Evolutionary conservation across 1,140 invertebrate genomes (phyloP), one percentile per base, ranked within the genome.

Genomic region (Dreissena rostriformis): DNA sequence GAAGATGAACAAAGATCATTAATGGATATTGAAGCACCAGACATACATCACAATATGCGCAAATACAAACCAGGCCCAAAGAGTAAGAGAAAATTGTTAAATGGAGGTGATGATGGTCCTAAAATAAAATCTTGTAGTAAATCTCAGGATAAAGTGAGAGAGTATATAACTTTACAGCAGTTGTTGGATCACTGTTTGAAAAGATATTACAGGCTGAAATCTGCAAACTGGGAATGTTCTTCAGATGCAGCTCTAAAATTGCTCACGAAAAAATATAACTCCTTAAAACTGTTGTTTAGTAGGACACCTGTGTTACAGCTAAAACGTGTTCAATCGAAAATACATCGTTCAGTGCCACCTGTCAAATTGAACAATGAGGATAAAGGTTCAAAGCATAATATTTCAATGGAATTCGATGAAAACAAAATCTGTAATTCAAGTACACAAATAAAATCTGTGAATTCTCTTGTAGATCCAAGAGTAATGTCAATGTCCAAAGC

Each of bases 401-500:
- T 0, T 11, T n/a, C 4, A 11, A 29, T 39, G n/a, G 51, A 61
- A 24, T 57, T 10, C 0, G 15, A 65, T 28, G 10, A 51, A 67
- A 6, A 51, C 39, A 55, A 68, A 24, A 24, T 29, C 12, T 53
- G 49, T 66, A 4, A 28, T 28, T 53, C 24, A 49, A 6, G 17
- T 57, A 49, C 68, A 4, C 57, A 61, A 17, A 39, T 39, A 39
- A 39, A 39, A 39, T 39, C 39, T 19, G 39, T 19, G 15, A 39
- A 49, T 22, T 39, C 68, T 55, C 39, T 79, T 26, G 77, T 79
- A 28, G 77, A 79, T 61, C 77, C 77, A 52, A 66, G 77, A 24
- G 77, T 79, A 2, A 79, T 79, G 65, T 79, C 77, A 15, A 51
- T 79, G 51, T 79, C 77, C 17, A 79, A 71, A 70, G 55, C 77